Evolutionary conservation across 2,113 vertebrate species (phyloP), one percentile per base, ranked within the genome.

Genomic region (Hymenochirus boettgeri): DNA sequence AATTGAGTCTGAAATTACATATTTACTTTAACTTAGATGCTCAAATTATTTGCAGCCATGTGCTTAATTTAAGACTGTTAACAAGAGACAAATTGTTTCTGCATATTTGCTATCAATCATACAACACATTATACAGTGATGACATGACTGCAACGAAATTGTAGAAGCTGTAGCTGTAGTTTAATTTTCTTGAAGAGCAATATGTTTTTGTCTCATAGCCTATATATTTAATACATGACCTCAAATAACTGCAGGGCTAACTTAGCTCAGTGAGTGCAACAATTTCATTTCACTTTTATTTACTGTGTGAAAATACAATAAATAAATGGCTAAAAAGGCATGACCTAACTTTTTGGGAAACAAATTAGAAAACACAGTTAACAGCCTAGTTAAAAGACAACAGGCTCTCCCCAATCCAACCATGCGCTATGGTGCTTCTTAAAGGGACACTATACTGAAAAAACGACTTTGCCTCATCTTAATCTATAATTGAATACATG

Each of bases 1-100:
- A 82, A 84, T 85, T 77, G 83, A 85, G 78, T 76, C 80, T 85
- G 78, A 86, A 80, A 80, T 82, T 83, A 74, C 80, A 81, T 80
- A 86, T 86, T 87, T 85, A 82, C 79, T 82, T 86, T 81, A 79
- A 80, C 79, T 78, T 83, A 84, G 72, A 78, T 77, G 63, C 72
- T 72, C 65, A 73, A 75, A 76, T 81, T 78, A 81, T 82, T 71
- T 80, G 61, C 70, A 80, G 72, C 72, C 72, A 76, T 79, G 75
- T 73, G 76, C 72, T 80, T 80, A 81, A 79, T 80, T 70, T 35
- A 76, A 79, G 72, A 57, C 59, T 24, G 71, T 75, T 74, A 77
- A 69, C 69, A 82, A 74, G 78, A 83, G 81, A 82, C 76, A 76
- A 69, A 81, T 69, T 72, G 81, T 84, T 79, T 80, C 73, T 72